Evolutionary conservation across 2,888 invertebrate species (phyloP).

Genomic region (Trypoxylon attenuatum): DNA sequence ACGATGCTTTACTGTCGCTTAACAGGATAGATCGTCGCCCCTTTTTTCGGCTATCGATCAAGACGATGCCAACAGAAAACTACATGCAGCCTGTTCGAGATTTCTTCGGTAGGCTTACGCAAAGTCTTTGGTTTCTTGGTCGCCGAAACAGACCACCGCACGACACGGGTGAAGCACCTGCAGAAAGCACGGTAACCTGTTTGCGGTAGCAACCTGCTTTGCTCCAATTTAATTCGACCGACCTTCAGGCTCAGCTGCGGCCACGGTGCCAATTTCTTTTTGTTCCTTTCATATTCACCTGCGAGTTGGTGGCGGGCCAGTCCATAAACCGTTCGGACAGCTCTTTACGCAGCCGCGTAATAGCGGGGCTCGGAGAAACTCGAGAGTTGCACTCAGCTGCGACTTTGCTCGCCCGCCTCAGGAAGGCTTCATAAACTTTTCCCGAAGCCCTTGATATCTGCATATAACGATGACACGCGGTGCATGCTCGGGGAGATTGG

Average conservation of each 20-base stretch:
- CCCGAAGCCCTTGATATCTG: slow-evolving; percentile 26
- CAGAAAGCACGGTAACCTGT: slow-evolving; percentile 32
- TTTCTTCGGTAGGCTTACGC: slow-evolving; percentile 20
- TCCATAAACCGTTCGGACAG: neutral
- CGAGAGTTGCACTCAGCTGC: neutral
- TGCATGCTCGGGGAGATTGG: too few relatives aligned
- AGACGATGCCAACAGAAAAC: neutral
- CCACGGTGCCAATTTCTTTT: slow-evolving; percentile 15
- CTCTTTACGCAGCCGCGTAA: neutral
- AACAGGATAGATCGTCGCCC: neutral
- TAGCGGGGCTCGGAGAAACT: neutral
- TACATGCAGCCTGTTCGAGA: slow-evolving; percentile 16
- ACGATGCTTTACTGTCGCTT: slow-evolving; percentile 29
- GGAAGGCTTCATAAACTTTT: slow-evolving; percentile 41
- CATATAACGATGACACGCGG: slow-evolving; percentile 46
- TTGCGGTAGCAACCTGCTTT: slow-evolving; percentile 31
- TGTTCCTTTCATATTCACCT: slow-evolving; percentile 33
- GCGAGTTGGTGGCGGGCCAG: slow-evolving; percentile 8
- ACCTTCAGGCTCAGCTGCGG: slow-evolving; percentile 49
- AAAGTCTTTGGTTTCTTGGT: slow-evolving; percentile 8
- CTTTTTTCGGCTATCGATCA: neutral
- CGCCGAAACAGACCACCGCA: neutral
- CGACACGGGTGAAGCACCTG: slow-evolving; percentile 40
- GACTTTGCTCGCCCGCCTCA: neutral
- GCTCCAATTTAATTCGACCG: slow-evolving; percentile 48